Base-by-base conservation (phyloP, 2,888 invertebrate genomes). In the Lasioglossum malachurum region DNA sequence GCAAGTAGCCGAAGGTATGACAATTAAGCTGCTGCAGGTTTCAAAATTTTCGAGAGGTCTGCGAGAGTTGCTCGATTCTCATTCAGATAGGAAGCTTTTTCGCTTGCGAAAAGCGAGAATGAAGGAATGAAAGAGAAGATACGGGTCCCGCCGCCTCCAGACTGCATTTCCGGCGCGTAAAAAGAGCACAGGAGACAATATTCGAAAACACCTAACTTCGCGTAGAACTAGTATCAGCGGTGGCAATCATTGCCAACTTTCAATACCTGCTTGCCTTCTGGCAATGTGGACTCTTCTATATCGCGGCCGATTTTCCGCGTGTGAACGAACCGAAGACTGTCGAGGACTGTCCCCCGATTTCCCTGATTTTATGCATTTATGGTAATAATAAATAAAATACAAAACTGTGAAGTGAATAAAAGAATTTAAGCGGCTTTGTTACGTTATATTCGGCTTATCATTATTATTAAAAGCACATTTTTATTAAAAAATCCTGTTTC, bases 161-260 rank as follows among this genome's bases (percentile, higher is more conserved):
- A 75, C 71, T 53, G 49, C 23, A 64, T 44, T 44, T 60, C 64
- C 31, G 38, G 72, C 75, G 71, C 64, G 71, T 38, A 69, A 81
- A 77, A 79, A 76, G 60, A 57, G 23, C 31, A 53, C 31, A 53
- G 35, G 75, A 80, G 88, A 83, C 84, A 84, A 87, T 75, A 80
- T 38, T 57, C n/a, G 82, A 31, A 75, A 85, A 84, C 78, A 79
- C 67, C 60, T 84, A 87, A 86, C 82, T 86, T 86, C 72, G 76
- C 72, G 67, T 80, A 73, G 80, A 82, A 83, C 69, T 67, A 82
- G 83, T 87, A 89, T 84, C 87, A 73, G 74, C 14, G 35, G 71
- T 75, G 38, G 77, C 90, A 85, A 91, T 91, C 91, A 67, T 90
- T 87, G 84, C 46, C 46, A 91, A 91, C 89, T 90, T 91, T 80